phyloP scores from a whole-genome alignment of 2,113 vertebrate species.

The Stercorarius parasiticus region DNA sequence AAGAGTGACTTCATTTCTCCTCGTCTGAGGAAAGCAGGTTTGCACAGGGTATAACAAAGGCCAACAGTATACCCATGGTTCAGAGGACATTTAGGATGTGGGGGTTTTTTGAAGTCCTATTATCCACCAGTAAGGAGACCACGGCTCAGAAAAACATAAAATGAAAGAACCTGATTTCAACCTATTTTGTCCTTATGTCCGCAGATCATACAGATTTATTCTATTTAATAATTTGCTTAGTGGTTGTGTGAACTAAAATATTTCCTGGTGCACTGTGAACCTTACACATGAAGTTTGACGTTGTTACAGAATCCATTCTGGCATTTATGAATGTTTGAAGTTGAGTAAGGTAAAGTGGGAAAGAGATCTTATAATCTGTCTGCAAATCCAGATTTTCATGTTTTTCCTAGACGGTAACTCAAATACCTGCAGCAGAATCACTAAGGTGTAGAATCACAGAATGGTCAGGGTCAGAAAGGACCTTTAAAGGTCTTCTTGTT shows the following conservation, averaged over 20 bases:
- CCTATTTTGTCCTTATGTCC: background rate
- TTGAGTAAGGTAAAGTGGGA: background rate
- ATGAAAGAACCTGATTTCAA: background rate
- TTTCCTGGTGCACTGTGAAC: background rate
- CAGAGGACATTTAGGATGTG: background rate
- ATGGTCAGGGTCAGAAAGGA: background rate
- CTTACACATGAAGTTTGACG: background rate
- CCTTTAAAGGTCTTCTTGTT: background rate
- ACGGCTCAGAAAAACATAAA: background rate
- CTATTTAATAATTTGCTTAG: background rate
- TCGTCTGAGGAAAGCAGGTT: background rate
- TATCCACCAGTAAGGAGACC: background rate
- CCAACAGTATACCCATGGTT: background rate
- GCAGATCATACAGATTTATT: background rate
- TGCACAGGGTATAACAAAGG: background rate
- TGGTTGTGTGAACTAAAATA: background rate
- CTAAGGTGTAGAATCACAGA: background rate
- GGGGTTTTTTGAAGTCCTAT: accelerated
- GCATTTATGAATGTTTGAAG: background rate
- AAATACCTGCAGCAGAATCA: background rate
- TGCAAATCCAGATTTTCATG: background rate
- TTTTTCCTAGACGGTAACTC: background rate
- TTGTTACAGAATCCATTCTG: background rate
- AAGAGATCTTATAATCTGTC: background rate
- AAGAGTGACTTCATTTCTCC: background rate